Base-by-base conservation (phyloP, 1,140 invertebrate genomes). In the Papilio dardanus region DNA sequence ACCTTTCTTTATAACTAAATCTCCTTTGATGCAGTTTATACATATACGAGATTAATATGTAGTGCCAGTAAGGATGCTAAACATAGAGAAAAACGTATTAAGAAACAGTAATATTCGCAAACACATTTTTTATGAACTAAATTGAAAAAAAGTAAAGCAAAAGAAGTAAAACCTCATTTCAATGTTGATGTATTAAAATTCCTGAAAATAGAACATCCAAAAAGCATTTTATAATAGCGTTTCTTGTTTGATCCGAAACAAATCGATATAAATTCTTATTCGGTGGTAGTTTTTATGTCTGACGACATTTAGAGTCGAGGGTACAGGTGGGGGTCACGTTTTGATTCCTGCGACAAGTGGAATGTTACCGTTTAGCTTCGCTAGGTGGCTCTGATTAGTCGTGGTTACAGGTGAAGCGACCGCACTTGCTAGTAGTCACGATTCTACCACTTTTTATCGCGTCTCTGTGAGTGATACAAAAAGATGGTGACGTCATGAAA, bases 271-370 rank as follows among this genome's bases (percentile, higher is more conserved):
- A 50, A 77, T 80, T 77, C 62, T 46, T 67, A 75, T 71, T 75
- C 42, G 40, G 50, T 33, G 35, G 37, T 24, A 14, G 74, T 78
- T 78, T 78, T 78, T 81, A 68, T 78, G 58, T 66, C 74, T 5
- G 69, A 54, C 68, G 71, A 73, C 79, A 84, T 84, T 79, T 84
- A 28, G 12, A 58, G 76, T 33, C 10, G 28, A 71, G 54, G 76
- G 75, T 80, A 80, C 86, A 84, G 81, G 83, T 84, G 82, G 75
- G 79, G 84, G 86, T 89, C 88, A 89, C 88, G 87, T 85, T 79
- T 76, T 40, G 19, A 46, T 21, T 71, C 68, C 68, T 73, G 71
- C 42, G 46, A 73, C 71, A 73, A 73, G 71, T 73, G 71, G 31
- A 68, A 40, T 68, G 66, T 21, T 73, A 33, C 16, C 71, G 71